Base-by-base conservation (phyloP, 1,140 invertebrate genomes). In the Anastrepha ludens region DNA sequence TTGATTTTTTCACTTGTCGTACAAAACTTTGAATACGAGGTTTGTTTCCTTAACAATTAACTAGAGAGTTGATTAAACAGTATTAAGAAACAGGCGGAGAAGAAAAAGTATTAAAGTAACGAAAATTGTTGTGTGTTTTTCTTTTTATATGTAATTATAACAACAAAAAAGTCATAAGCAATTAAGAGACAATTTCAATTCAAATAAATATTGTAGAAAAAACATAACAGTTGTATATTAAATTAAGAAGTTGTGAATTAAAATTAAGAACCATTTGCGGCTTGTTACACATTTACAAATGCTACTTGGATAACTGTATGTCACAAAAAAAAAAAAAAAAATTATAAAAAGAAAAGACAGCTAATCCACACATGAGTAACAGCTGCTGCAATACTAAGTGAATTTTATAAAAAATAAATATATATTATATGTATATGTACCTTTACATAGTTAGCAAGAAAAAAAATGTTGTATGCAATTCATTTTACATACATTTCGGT, bases 21-120 rank as follows among this genome's bases (percentile, higher is more conserved):
- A 81, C 74, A 81, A 81, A 81, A 81, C 74, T 81, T 81, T 81
- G 74, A 81, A 81, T 81, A 81, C 74, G 74, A 81, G n/a, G 74
- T 81, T 81, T 81, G n/a, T 9, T 81, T 55, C 47, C 74, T 81
- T 81, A 81, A 50, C 44, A 81, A 55, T 20, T 81, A 81, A 81
- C 44, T 55, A 81, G 47, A 58, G 55, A 47, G 15, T 74, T 74
- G 74, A 47, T 81, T 81, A 50, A 55, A 55, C 47, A 81, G n/a
- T 81, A 81, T 81, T 81, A 81, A 81, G 47, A 62, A 13, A 81
- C 74, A 81, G 74, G 74, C 74, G 47, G n/a, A 81, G 74, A 81
- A 55, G 44, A 81, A 81, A 55, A 58, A 81, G 6, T 81, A 81
- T 41, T 81, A 55, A 81, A 55, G 7, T 55, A 81, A 81, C 74